Base-by-base conservation (phyloP, 1,140 invertebrate genomes). In the Tetramorium alpestre region DNA sequence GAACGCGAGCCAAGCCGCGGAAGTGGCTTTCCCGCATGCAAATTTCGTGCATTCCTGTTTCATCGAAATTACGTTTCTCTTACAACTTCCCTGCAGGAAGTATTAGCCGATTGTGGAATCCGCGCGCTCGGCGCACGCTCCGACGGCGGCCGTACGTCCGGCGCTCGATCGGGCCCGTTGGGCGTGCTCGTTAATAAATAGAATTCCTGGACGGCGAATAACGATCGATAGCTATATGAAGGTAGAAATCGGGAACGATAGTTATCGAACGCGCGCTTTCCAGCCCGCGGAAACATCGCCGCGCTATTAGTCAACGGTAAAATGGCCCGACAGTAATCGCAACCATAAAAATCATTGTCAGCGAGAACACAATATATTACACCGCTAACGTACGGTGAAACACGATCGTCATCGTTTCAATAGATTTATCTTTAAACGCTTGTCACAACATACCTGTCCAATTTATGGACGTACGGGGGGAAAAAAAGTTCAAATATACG, bases 281-380 rank as follows among this genome's bases (percentile, higher is more conserved):
- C 38, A 82, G 65, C 18, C 1, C 51, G 54, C 67, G 69, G 38
- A 82, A 82, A 73, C 41, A 58, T 60, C 38, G 67, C 25, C 81
- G 69, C 4, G 58, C 67, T 87, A 82, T 88, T 88, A 88, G 81
- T 88, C 85, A 88, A 54, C 54, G 69, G 11, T 58, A 60, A 86
- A 87, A 82, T 60, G 87, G 60, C 67, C 56, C 73, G 49, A 81
- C 60, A 75, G 69, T 33, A 33, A 65, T 44, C 49, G n/a, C 62
- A 8, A 47, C 13, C 25, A 38, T 84, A 75, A 84, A 84, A 73
- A 49, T 84, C 41, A 58, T 75, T 84, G 38, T 84, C 80, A 49
- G 25, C 1, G 41, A 22, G 54, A 84, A 73, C 54, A 54, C 38
- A 73, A 82, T 60, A 25, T 22, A 73, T 62, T 58, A 47, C 25